Evolutionary conservation across 1,140 invertebrate genomes (phyloP).

Genomic region (Heliconius eleuchia): DNA sequence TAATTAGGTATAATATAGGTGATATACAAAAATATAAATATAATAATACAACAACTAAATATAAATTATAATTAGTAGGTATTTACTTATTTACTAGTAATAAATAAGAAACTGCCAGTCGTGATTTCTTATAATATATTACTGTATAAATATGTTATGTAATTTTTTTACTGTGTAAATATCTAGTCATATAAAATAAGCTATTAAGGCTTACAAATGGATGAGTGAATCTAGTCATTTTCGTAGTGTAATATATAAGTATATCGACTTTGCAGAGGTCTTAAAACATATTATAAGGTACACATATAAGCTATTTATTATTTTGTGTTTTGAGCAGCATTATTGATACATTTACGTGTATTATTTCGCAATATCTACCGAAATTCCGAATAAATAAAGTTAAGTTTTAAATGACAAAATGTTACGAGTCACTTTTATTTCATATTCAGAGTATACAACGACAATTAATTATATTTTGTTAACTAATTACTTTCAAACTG

Average conservation of each 20-base stretch:
- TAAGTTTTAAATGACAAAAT: too few species aligned
- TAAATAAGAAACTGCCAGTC: slow-evolving; percentile 24
- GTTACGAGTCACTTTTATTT: too few species aligned
- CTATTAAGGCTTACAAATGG: slow-evolving; percentile 25
- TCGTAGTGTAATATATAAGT: slow-evolving; percentile 29
- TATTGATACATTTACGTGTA: too few species aligned
- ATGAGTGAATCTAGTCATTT: slow-evolving; percentile 57
- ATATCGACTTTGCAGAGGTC: slow-evolving; percentile 34
- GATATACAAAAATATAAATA: too few species aligned
- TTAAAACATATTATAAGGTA: slow-evolving; percentile 25
- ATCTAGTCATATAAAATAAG: neutral
- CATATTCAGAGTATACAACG: too few species aligned
- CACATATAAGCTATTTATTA: neutral
- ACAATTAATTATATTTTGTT: too few species aligned
- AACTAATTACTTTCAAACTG: too few species aligned
- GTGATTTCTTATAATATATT: slow-evolving; percentile 7
- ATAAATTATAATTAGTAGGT: neutral
- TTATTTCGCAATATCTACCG: too few species aligned
- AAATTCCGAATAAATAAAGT: too few species aligned
- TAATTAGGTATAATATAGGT: neutral
- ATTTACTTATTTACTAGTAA: neutral
- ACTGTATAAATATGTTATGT: neutral
- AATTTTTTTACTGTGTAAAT: neutral
- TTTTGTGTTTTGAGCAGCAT: neutral
- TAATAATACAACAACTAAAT: too few species aligned